Evolutionary conservation across 2,888 invertebrate genomes (phyloP), one percentile per base, ranked within the genome.

Genomic region (Agonopterix arenella): DNA sequence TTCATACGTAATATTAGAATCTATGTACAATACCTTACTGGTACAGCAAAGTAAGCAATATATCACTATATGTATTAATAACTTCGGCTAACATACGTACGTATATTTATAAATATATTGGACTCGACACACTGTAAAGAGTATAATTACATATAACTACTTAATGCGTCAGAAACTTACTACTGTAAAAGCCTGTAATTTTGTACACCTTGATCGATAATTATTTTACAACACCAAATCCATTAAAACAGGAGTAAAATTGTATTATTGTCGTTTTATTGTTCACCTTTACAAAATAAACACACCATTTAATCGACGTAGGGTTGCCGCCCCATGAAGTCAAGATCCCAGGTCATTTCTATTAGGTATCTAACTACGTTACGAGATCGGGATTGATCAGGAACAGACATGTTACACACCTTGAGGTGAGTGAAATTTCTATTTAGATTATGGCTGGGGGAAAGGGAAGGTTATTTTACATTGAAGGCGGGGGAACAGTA

Each of bases 181-280:
- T 76, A 76, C 68, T 81, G 71, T 83, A 84, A 82, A 80, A 72
- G 77, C 80, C 82, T 84, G 86, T 82, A 84, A 84, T 86, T 88
- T 86, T 86, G 79, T 86, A 86, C 88, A 86, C 82, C 70, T 76
- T 73, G 74, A 80, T 78, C 80, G 73, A 80, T 79, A 76, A 79
- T 80, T 84, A 76, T 80, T 84, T 84, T 84, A 76, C 69, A 76
- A 80, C 80, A 84, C 78, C 78, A 82, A 82, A 82, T 76, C 77
- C 75, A 81, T 78, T 80, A 80, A 82, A 84, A 76, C 72, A 76
- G 75, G 69, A 80, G 72, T 72, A 70, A 78, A 78, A 51, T 76
- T 66, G 60, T 62, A 54, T 47, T 55, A 74, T 64, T 49, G 62
- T 70, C 47, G 72, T 82, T 82, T 82, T 58, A 76, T 76, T 80